Evolutionary conservation across 92 coral and sea anemone genomes (phyloP), one percentile per base, ranked within the genome.

Genomic region (Paragorgia papillata): DNA sequence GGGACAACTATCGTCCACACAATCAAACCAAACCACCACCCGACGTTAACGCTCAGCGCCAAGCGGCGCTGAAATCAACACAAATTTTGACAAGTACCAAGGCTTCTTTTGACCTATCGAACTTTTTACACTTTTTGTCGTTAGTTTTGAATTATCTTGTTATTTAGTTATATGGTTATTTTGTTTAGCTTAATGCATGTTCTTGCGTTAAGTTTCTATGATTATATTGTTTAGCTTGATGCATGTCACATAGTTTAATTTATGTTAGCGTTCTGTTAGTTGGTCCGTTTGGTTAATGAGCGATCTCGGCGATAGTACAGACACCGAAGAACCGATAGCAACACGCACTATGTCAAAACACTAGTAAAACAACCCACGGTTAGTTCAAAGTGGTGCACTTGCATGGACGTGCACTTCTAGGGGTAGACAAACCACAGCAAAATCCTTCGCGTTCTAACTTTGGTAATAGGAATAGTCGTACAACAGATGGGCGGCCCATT

Each of bases 401-500:
- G n/a, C n/a, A n/a, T n/a, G 62, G 14, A 3, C 14, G 29, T 56
- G 62, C 30, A 56, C 62, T 17, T 1, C 12, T 22, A 22, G 33
- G 62, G 62, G 28, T 56, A 28, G 33, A 12, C 10, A 22, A 22
- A 3, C 53, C 53, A 3, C 80, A 51, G 53, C 57, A 67, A 67
- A 14, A 41, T 2, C 54, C 30, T 13, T 4, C 3, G 22, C 0
- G 62, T 0, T 12, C 43, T 12, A 37, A 37, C n/a, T n/a, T n/a
- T 7, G 56, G 51, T 60, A 60, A 35, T 32, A 26, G 81, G 5
- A 76, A 76, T 37, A 28, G 81, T 1, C 59, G 41, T 27, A 43
- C 73, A 1, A 26, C 55, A 26, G 81, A 76, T 30, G 81, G 81
- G 9, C 43, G 73, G 1, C 81, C 81, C 2, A 76, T 76, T 28